phyloP scores from a whole-genome alignment of 2,888 invertebrate species.

The Tetragonula carbonaria region DNA sequence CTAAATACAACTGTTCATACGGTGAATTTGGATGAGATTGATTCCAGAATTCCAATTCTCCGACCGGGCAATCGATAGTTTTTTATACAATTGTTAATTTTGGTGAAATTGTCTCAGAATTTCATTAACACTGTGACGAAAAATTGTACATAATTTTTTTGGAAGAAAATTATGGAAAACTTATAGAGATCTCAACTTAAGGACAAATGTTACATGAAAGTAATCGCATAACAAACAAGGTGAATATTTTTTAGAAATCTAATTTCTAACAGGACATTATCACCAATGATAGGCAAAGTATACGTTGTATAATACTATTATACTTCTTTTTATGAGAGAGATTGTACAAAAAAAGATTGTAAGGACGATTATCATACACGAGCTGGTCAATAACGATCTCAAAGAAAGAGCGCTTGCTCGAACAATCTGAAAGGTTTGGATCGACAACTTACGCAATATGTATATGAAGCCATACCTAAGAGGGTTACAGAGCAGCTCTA shows the following conservation, averaged over 20 bases:
- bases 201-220: background rate
- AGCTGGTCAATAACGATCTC: slow-evolving; percentile 1
- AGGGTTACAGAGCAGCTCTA: slow-evolving; percentile 71
- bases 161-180: background rate
- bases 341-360: background rate
- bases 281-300: background rate
- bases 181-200: background rate
- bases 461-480: slow-evolving; percentile 71
- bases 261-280: background rate
- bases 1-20: slow-evolving; percentile 36
- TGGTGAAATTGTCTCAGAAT: background rate
- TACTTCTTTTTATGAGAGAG: background rate
- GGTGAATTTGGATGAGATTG: slow-evolving; percentile 27
- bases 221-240: background rate
- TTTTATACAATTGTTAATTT: background rate
- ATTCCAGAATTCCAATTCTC: slow-evolving; percentile 9
- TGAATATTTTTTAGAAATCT: background rate
- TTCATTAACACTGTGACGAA: background rate
- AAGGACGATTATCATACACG: slow-evolving; percentile 5
- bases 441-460: slow-evolving; percentile 55
- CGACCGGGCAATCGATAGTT: background rate
- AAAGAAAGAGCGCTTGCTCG: slow-evolving; percentile 15
- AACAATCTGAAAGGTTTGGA: slow-evolving; percentile 28
- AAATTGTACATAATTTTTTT: background rate
- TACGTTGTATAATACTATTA: background rate